Evolutionary conservation across 2,888 invertebrate genomes (phyloP).

Genomic region (Eupithecia subfuscata): DNA sequence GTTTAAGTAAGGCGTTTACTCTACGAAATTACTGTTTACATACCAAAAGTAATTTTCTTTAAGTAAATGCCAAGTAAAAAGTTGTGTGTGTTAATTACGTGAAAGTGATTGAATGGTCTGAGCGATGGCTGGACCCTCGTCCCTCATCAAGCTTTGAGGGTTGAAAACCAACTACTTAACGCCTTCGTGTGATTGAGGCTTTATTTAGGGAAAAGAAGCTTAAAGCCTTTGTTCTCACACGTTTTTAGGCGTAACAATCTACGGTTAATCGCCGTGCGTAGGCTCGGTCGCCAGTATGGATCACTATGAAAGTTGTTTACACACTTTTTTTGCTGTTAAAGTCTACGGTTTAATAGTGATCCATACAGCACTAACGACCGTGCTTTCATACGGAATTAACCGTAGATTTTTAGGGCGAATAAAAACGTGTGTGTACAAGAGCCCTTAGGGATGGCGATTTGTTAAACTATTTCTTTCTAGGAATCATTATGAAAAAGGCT

Average conservation of each 20-base stretch:
- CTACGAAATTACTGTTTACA: background rate
- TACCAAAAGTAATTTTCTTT: slow-evolving; percentile 10
- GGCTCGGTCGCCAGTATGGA: no score
- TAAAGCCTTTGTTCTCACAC: background rate
- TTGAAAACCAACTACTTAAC: slow-evolving; percentile 28
- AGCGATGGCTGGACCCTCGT: slow-evolving; percentile 45
- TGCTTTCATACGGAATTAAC: no score
- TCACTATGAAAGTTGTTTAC: no score
- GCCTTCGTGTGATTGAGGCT: slow-evolving; percentile 13
- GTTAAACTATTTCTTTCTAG: background rate
- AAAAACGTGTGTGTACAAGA: no score
- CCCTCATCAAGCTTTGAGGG: slow-evolving; percentile 28
- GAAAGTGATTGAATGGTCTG: slow-evolving; percentile 64
- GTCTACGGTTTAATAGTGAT: no score
- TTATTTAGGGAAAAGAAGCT: slow-evolving; percentile 14
- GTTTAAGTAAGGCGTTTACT: background rate
- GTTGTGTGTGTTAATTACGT: slow-evolving; percentile 31
- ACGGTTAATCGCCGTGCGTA: no score
- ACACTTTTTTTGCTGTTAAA: no score
- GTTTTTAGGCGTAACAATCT: no score
- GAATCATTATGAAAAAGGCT: background rate
- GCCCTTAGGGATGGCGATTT: background rate
- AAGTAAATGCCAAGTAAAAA: slow-evolving; percentile 25
- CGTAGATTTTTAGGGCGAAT: no score
- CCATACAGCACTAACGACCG: no score